Evolutionary conservation across 2,888 invertebrate species (phyloP).

Genomic region (Brenthis daphne): DNA sequence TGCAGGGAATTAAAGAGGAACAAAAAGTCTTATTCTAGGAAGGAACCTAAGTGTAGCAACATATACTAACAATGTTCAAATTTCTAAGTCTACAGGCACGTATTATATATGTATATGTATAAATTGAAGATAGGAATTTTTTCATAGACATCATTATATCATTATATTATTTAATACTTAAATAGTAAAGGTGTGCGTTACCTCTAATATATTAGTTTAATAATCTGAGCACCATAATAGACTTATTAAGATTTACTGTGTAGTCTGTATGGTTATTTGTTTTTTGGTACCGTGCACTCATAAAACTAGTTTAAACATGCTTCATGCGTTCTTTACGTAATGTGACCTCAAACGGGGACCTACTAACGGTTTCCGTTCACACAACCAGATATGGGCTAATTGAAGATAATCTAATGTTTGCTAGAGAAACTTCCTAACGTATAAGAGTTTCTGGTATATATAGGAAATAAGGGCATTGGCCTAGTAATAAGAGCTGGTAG

Average conservation of each 20-base stretch:
- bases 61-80: no score
- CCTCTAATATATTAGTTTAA: constrained; percentile 15
- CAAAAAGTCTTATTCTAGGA: no score
- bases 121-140: no score
- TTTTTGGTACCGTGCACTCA: constrained; percentile 62
- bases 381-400: constrained; percentile 44
- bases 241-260: constrained; percentile 57
- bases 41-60: no score
- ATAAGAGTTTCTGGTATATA: constrained; percentile 30
- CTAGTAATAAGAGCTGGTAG: constrained; percentile 20
- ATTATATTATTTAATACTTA: no score
- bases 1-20: no score
- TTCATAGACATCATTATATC: no score
- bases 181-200: neutral
- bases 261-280: constrained; percentile 72
- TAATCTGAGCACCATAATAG: constrained; percentile 33
- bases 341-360: constrained; percentile 45
- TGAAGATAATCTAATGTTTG: constrained; percentile 44
- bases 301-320: constrained; percentile 62
- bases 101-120: no score
- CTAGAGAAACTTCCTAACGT: constrained; percentile 37
- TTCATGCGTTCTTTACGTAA: constrained; percentile 40
- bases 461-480: constrained; percentile 28
- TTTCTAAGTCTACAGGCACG: no score
- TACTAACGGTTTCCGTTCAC: constrained; percentile 43